Conservation (phyloP, 2,797 vertebrate species). For the Hydrocynus forskahlii region DNA sequence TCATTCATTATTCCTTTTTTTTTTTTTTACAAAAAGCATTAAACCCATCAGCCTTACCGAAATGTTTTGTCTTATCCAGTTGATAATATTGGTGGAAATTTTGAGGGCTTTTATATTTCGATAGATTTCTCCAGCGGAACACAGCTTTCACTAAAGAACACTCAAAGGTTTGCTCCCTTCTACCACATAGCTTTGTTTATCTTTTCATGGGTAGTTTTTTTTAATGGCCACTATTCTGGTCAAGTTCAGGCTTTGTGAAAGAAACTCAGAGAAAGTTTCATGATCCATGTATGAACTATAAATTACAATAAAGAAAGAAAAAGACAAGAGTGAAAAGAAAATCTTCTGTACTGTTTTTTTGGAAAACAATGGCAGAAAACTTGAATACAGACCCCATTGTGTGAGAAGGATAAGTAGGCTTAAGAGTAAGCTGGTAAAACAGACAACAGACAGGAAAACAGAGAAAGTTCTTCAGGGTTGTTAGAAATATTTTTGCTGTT, state of each 20-base stretch:
- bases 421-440: slow-evolving; percentile 23
- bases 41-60: neutral
- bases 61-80: neutral
- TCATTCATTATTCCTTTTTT: no score
- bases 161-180: neutral
- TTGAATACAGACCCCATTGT: neutral
- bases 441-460: neutral
- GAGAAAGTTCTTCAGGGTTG: slow-evolving; percentile 21
- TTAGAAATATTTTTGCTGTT: slow-evolving; percentile 1
- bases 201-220: neutral
- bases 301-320: neutral
- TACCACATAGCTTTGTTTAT: no score
- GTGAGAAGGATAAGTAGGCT: slow-evolving; percentile 13
- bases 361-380: slow-evolving; percentile 25
- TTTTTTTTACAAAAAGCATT: neutral
- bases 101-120: neutral
- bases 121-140: neutral
- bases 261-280: slow-evolving; percentile 8
- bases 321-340: neutral
- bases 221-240: neutral
- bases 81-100: neutral
- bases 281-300: neutral
- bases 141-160: slow-evolving; percentile 2
- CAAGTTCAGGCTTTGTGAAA: slow-evolving; percentile 1
- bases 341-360: neutral